These are phyloP conservation scores for Pachyuromys duprasi DNA, from an alignment of 2,797 vertebrate species.

Conservation along the genomic window DNA sequence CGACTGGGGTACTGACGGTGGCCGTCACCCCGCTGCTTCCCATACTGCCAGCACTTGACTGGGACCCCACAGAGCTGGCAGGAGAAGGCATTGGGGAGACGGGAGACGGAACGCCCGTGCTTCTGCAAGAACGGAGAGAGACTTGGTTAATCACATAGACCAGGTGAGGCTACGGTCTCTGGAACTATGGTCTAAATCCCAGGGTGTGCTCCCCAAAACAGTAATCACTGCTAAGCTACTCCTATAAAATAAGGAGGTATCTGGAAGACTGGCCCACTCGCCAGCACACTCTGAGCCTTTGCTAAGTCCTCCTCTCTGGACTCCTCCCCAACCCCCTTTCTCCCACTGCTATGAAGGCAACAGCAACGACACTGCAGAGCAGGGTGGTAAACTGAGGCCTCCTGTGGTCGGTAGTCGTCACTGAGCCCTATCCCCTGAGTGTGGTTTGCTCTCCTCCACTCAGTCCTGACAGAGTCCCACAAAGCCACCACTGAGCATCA, in stretches of 20 bases:
- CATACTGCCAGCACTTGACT: conserved; percentile 85
- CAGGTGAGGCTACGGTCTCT: neutral
- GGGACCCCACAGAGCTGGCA: conserved; percentile 87
- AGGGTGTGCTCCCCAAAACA: neutral
- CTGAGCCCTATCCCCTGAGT: neutral
- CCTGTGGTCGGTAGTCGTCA: neutral
- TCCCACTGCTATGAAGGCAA: neutral
- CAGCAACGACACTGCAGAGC: neutral
- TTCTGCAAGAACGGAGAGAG: conserved; percentile 84
- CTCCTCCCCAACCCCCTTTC: too few species aligned
- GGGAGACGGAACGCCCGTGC: conserved; percentile 90
- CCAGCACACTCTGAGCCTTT: neutral
- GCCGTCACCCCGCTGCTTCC: conserved; percentile 73
- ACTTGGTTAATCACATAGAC: neutral
- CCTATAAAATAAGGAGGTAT: neutral
- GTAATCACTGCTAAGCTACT: neutral
- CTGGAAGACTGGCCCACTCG: too few species aligned
- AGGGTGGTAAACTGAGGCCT: neutral
- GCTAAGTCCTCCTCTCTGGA: neutral
- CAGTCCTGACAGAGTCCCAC: fast-evolving
- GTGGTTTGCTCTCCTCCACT: neutral
- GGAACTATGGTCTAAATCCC: neutral
- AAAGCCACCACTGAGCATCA: too few species aligned
- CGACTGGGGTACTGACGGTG: conserved; percentile 88
- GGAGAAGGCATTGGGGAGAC: conserved; percentile 91